Conservation (phyloP, 2,113 vertebrate species). For the Hystrix brachyura region DNA sequence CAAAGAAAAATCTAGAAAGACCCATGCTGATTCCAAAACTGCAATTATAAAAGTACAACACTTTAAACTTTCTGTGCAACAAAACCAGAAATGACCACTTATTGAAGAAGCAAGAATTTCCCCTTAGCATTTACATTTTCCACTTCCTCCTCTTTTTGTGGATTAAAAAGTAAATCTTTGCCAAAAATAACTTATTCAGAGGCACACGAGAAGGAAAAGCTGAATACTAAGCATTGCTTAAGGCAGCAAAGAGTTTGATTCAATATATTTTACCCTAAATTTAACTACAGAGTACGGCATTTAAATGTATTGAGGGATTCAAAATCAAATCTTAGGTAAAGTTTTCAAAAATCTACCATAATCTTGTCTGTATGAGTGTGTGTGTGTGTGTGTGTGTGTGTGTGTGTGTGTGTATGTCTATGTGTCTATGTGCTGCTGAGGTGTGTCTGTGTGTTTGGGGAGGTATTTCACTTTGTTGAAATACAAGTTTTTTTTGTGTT, state of each 20-base stretch:
- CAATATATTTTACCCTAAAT: conserved; percentile 83
- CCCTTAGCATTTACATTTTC: conserved; percentile 67
- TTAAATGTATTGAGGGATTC: conserved; percentile 80
- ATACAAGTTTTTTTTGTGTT: background rate
- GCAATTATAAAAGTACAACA: conserved; percentile 64
- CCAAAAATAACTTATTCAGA: conserved; percentile 80
- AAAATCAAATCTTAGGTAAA: conserved; percentile 68
- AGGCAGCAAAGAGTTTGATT: conserved; percentile 81
- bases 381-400: background rate
- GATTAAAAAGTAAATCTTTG: conserved; percentile 77
- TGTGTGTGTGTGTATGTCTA: background rate
- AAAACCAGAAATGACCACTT: conserved; percentile 70
- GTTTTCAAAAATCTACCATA: conserved; percentile 68
- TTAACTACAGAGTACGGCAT: conserved; percentile 80
- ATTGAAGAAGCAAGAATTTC: conserved; percentile 63
- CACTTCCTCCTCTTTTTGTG: conserved; percentile 63
- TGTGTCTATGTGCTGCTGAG: too few species aligned
- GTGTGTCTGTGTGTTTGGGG: background rate
- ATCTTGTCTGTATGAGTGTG: background rate
- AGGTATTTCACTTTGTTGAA: background rate
- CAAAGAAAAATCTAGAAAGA: conserved; percentile 43
- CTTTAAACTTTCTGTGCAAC: conserved; percentile 65
- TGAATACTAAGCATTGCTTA: conserved; percentile 75
- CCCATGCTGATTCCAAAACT: conserved; percentile 32
- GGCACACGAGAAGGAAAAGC: conserved; percentile 75